phyloP scores from a whole-genome alignment of 2,797 vertebrate species.

The Semaprochilodus insignis region DNA sequence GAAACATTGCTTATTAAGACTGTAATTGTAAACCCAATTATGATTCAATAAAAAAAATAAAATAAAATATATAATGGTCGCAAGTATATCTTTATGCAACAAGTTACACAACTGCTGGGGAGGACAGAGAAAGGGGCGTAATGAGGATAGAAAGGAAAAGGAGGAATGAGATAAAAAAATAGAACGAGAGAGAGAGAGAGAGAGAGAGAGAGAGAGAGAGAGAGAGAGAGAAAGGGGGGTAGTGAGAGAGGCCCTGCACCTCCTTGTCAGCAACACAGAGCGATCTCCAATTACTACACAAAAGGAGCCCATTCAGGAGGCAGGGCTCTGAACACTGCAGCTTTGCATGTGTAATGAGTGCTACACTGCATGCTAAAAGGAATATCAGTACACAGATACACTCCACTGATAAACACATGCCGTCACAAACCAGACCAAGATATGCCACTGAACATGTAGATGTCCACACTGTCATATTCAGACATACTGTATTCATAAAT shows the following conservation, averaged over 20 bases:
- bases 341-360: constrained; percentile 83
- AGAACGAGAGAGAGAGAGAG: constrained; percentile 37
- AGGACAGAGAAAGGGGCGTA: constrained; percentile 44
- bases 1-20: too few relatives aligned
- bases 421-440: constrained; percentile 15
- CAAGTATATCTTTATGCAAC: constrained; percentile 48
- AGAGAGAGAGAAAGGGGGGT: constrained; percentile 37
- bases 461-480: too few relatives aligned
- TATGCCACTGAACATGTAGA: background rate
- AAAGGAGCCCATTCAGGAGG: constrained; percentile 89
- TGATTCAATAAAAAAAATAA: too few relatives aligned
- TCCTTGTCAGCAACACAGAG: constrained; percentile 76
- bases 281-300: constrained; percentile 87
- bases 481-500: too few relatives aligned
- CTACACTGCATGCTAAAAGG: constrained; percentile 69
- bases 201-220: constrained; percentile 56
- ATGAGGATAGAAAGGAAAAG: constrained; percentile 49
- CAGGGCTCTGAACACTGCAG: constrained; percentile 76
- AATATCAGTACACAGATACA: constrained; percentile 25
- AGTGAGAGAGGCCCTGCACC: constrained; percentile 60
- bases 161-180: constrained; percentile 40
- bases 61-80: too few relatives aligned
- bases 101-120: constrained; percentile 48
- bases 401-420: constrained; percentile 11
- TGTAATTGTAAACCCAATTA: too few relatives aligned